Evolutionary conservation across 2,888 invertebrate genomes (phyloP), one percentile per base, ranked within the genome.

Genomic region (Orchestes rusci): DNA sequence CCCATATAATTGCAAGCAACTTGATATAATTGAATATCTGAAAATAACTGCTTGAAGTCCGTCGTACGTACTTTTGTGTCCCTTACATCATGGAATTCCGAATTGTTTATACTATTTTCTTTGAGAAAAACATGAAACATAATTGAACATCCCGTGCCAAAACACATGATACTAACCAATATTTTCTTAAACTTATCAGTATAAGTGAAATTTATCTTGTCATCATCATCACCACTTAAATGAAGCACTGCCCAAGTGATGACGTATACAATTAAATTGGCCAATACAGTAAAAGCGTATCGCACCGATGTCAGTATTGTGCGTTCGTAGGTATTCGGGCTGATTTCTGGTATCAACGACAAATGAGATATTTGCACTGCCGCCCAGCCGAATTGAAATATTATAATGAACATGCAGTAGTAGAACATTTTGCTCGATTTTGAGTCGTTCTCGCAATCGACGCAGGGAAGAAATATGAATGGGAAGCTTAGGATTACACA

Each of bases 371-470:
- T 90, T 71, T 93, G 93, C 0, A 87, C 84, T 1, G 87, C 72
- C 3, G 93, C 92, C 93, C 93, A 93, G 12, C 93, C 93, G 69
- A 93, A 87, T 75, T 93, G 92, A 65, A 89, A 91, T 61, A 93
- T 80, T 33, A 81, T 67, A 39, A 88, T 83, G 62, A 88, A 87
- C 39, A 82, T 74, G 17, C 79, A 75, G 67, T 80, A 88, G 64
- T 88, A 88, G 56, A 81, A 72, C 63, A 88, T 70, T 67, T 84
- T 79, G 16, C 83, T 80, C 76, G 78, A 79, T 56, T 77, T 74
- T 57, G 79, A 74, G 32, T 79, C 70, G 43, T 67, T 60, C 16
- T 75, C 70, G 62, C 86, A 86, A 37, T 75, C 76, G 49, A 85
- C 68, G 62, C 88, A 90, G 32, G 77, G 75, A 3, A 82, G 76